Evolutionary conservation across 2,113 vertebrate species (phyloP), one percentile per base, ranked within the genome.

Genomic region (Tenebrosternarchus preto): DNA sequence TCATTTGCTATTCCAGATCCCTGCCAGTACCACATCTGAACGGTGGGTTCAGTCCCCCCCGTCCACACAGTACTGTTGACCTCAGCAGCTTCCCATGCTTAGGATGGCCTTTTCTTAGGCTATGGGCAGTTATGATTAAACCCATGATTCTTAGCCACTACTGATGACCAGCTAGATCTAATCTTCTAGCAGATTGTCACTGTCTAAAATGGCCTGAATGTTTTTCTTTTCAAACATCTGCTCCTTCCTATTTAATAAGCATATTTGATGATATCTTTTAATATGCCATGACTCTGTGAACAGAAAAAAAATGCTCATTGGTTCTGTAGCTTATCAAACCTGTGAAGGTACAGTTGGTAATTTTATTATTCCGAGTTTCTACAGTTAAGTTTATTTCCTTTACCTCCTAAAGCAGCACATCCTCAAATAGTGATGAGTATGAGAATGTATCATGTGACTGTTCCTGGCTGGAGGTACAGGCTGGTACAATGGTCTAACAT

Each of bases 361-460:
- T 50, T 15, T 15, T 9, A 50, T 50, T 50, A 9, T 73, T 68
- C n/a, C 68, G 64, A 72, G 76, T 86, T 88, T 83, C n/a, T 85
- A 83, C 39, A 64, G 8, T 36, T n/a, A n/a, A 66, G 74, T 85
- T 84, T 29, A 84, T 86, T 80, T 83, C 73, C 85, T 55, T 69
- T 27, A 33, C 50, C 78, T 79, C 83, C 80, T 83, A 60, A 86
- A 87, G 80, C 67, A 63, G 64, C 68, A 76, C 59, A 2, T 12
- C 83, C 78, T 85, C 17, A 83, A 86, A 83, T 88, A 88, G 80
- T 73, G 2, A 15, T 55, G 22, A 69, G 50, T 73, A 36, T 33
- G 60, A n/a, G n/a, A n/a, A n/a, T n/a, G 66, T 73, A 60, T 36
- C 20, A 68, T 80, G 53, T 68, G 50, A 22, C 59, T 24, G 36